A percentile compares a stretch with the other conserved stretches of the same genome.
These are phyloP conservation scores for Polietes domitor DNA, from an alignment of 2,888 invertebrate species.

Conservation along the genomic window DNA sequence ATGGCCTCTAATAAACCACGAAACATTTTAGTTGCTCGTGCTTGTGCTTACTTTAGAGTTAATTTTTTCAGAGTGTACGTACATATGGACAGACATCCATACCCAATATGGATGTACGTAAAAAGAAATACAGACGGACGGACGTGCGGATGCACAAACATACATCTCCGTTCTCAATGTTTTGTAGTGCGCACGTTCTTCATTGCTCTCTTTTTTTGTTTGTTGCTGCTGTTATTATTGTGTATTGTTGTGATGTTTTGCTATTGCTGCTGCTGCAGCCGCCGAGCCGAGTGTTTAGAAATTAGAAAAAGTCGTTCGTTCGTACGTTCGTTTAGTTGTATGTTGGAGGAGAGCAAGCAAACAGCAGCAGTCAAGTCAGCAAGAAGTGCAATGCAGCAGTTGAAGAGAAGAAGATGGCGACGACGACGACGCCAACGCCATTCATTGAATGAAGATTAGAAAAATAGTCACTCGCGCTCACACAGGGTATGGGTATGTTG, in stretches of 20 bases:
- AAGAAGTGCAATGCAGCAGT: slow-evolving; percentile 21
- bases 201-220: not conserved
- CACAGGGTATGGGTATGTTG: slow-evolving; percentile 57
- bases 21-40: no score
- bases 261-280: slow-evolving; percentile 19
- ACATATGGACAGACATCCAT: no score
- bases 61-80: not conserved
- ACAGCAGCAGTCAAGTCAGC: not conserved
- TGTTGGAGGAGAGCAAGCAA: slow-evolving; percentile 16
- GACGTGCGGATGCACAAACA: not conserved
- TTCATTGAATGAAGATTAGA: slow-evolving; percentile 50
- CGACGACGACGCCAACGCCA: not conserved
- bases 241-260: slow-evolving; percentile 57
- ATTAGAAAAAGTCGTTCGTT: slow-evolving; percentile 56
- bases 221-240: not conserved
- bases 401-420: not conserved
- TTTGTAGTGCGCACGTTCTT: slow-evolving; percentile 8
- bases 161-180: not conserved
- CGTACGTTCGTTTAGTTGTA: no score
- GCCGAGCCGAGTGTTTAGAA: slow-evolving; percentile 55
- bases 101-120: not conserved
- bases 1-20: no score
- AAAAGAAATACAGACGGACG: not conserved
- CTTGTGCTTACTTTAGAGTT: no score
- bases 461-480: no score